A percentile compares a stretch with the other conserved stretches of the same genome.
Evolutionary conservation across 1,140 invertebrate species (phyloP).

Genomic region (Hesperophylax magnus): DNA sequence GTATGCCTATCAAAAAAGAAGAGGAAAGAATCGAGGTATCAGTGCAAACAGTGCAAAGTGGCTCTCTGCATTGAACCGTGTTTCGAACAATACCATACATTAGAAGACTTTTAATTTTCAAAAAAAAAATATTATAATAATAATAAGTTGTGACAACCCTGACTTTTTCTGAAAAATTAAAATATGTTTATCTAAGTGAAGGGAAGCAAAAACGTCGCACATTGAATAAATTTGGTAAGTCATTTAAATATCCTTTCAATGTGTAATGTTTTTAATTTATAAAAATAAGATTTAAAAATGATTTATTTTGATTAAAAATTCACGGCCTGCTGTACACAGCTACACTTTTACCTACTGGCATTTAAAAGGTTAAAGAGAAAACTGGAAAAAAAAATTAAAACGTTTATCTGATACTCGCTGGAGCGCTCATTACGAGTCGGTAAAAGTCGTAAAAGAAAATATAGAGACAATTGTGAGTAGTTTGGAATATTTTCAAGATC

Average conservation of each 20-base stretch:
- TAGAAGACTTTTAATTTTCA: slow-evolving; percentile 8
- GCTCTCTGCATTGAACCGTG: slow-evolving; percentile 48
- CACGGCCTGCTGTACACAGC: background rate
- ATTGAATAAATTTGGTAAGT: slow-evolving; percentile 21
- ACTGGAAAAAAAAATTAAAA: too few relatives aligned
- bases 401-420: too few relatives aligned
- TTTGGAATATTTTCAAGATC: too few relatives aligned
- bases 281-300: slow-evolving; percentile 26
- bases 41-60: slow-evolving; percentile 47
- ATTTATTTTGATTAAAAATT: slow-evolving; percentile 28
- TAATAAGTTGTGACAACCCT: slow-evolving; percentile 38
- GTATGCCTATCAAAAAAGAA: slow-evolving; percentile 43
- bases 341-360: too few relatives aligned
- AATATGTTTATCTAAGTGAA: slow-evolving; percentile 33
- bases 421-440: too few relatives aligned
- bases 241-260: background rate
- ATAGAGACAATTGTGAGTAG: too few relatives aligned
- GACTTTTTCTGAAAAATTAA: slow-evolving; percentile 5
- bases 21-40: slow-evolving; percentile 48
- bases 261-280: slow-evolving; percentile 32
- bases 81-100: slow-evolving; percentile 48
- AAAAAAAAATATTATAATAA: background rate
- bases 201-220: slow-evolving; percentile 16
- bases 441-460: too few relatives aligned
- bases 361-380: too few relatives aligned